Conservation (phyloP, 92 coral and sea anemone species). For the Epizoanthus stellaris region DNA sequence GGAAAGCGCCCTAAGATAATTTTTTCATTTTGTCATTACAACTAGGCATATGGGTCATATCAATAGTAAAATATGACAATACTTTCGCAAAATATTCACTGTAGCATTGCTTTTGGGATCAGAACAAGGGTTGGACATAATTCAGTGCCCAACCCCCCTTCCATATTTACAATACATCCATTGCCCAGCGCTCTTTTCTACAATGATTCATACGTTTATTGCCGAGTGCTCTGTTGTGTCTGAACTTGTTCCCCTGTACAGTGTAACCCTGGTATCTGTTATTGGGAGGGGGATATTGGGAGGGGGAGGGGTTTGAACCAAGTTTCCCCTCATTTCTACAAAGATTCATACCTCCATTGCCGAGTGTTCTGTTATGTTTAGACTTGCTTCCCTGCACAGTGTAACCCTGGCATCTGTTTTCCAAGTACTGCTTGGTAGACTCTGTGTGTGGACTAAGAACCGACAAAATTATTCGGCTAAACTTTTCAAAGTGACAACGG, state of each 20-base stretch:
- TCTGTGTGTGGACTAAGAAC: slow-evolving; percentile 70
- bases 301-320: no score
- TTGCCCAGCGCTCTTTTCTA: background rate
- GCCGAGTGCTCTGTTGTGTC: slow-evolving; percentile 76
- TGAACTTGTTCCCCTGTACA: slow-evolving; percentile 53
- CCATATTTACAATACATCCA: no score
- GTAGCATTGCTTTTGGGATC: no score
- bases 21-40: no score
- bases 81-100: no score
- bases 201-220: slow-evolving; percentile 62
- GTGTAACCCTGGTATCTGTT: slow-evolving; percentile 83
- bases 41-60: no score
- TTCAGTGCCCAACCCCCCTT: no score
- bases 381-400: slow-evolving; percentile 59
- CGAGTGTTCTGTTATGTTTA: slow-evolving; percentile 70
- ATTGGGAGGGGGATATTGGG: no score
- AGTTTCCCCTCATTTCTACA: background rate
- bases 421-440: slow-evolving; percentile 81
- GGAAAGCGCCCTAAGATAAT: no score
- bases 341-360: slow-evolving; percentile 69
- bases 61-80: no score
- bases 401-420: slow-evolving; percentile 84
- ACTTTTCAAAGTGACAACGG: background rate
- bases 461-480: background rate
- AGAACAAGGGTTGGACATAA: no score